These are phyloP conservation scores for Ceryle rudis DNA, from an alignment of 2,797 vertebrate genomes.

Conservation along the genomic window DNA sequence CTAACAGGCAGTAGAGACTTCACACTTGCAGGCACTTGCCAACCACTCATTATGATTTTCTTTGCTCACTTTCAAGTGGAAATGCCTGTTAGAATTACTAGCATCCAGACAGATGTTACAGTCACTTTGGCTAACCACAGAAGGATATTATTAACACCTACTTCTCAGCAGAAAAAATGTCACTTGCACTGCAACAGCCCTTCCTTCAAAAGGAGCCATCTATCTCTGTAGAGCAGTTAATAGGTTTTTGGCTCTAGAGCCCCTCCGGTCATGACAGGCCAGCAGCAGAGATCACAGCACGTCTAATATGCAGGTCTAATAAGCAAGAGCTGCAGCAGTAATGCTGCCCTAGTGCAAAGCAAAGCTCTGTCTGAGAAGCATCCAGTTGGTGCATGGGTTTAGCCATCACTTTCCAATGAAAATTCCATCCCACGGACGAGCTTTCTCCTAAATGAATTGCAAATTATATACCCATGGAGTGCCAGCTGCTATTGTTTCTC, in stretches of 20 bases:
- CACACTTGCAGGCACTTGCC: background rate
- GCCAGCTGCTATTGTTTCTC: slow-evolving; percentile 58
- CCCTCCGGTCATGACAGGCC: accelerated
- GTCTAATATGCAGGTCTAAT: background rate
- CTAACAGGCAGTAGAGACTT: background rate
- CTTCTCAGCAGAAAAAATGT: background rate
- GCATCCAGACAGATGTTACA: background rate
- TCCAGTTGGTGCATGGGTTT: background rate
- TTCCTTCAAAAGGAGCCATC: background rate
- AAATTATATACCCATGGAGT: slow-evolving; percentile 42
- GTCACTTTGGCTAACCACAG: background rate
- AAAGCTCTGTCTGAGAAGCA: background rate
- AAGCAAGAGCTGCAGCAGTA: background rate
- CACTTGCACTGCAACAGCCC: background rate
- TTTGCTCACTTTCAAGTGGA: background rate
- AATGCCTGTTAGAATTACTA: background rate
- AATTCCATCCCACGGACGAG: background rate
- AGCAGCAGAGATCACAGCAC: background rate
- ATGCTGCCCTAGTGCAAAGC: background rate
- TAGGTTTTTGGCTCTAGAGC: background rate
- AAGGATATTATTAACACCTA: background rate
- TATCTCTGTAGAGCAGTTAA: background rate
- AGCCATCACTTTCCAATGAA: background rate
- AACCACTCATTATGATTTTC: background rate
- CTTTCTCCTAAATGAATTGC: slow-evolving; percentile 19